Evolutionary conservation across 2,888 invertebrate species (phyloP), one percentile per base, ranked within the genome.

Genomic region (Adelognathus sp.): DNA sequence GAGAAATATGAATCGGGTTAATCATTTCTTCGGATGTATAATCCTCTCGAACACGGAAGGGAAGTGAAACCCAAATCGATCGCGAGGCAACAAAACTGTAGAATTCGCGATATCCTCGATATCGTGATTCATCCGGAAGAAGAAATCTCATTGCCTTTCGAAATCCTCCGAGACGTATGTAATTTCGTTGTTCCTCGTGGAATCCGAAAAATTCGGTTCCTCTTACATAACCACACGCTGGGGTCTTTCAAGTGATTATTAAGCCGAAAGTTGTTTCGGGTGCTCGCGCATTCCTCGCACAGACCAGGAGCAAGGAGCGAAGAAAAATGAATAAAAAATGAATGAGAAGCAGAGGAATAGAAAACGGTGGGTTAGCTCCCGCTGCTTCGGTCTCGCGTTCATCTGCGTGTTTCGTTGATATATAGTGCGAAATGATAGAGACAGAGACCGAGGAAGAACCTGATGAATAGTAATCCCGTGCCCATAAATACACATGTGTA

Each of bases 181-280:
- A 76, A 72, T 67, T 69, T 61, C 16, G 21, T 60, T 46, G 36
- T 5, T 7, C 1, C 14, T 41, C 33, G 50, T 7, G 85, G 87
- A 87, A 87, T 86, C 69, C 81, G 80, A 89, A 89, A 88, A 88
- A 87, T 88, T 83, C 85, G 86, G 79, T 79, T 74, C 84, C 83
- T 83, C 88, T 90, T 90, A 88, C 90, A 83, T 90, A 90, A 90
- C 72, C 41, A 54, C 36, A 14, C 18, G 83, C 80, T 80, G 85
- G 54, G 60, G 14, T 83, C 79, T 76, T 79, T 76, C 85, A 81
- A 85, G 87, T 86, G 89, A 88, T 89, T 89, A 89, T 89, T 88
- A 89, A 85, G 85, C 86, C 81, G 85, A 83, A 58, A 82, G 81
- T 79, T 72, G 9, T 56, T 39, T 16, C 33, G 18, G 46, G n/a